Evolutionary conservation across 37 sponge, comb jelly and placozoan genomes (phyloP).

Genomic region (Halichondria panicea): DNA sequence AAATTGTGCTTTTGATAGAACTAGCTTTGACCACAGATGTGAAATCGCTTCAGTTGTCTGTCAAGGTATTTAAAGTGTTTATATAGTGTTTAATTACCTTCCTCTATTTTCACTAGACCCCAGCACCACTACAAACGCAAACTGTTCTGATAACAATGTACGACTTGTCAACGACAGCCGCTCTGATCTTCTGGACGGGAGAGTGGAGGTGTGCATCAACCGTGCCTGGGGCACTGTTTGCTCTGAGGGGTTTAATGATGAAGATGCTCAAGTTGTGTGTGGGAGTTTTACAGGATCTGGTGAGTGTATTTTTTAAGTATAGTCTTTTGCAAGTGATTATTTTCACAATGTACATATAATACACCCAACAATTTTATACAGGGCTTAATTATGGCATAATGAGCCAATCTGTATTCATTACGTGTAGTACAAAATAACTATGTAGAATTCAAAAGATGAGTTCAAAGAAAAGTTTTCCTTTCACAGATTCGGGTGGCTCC

Average conservation of each 20-base stretch:
- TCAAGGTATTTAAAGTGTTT: too few species aligned
- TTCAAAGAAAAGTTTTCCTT: too few species aligned
- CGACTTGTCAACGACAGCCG: neutral
- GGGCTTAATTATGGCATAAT: too few species aligned
- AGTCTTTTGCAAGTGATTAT: too few species aligned
- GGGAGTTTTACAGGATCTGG: neutral
- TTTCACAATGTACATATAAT: too few species aligned
- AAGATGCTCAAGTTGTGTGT: conserved; percentile 19
- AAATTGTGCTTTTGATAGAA: conserved; percentile 7
- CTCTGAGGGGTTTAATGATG: neutral
- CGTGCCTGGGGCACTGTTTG: conserved; percentile 18
- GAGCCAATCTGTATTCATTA: too few species aligned
- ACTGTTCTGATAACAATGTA: neutral
- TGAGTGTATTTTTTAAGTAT: too few species aligned
- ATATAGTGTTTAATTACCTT: too few species aligned
- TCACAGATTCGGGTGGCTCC: too few species aligned
- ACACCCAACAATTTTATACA: too few species aligned
- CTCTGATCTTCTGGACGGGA: neutral
- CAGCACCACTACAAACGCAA: neutral
- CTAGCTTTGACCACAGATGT: conserved; percentile 1
- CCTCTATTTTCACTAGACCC: neutral
- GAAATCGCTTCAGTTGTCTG: neutral
- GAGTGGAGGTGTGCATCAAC: conserved; percentile 22
- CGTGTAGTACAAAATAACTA: too few species aligned
- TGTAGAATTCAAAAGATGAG: too few species aligned